phyloP scores from a whole-genome alignment of 2,113 vertebrate genomes.

The Thomomys bottae region DNA sequence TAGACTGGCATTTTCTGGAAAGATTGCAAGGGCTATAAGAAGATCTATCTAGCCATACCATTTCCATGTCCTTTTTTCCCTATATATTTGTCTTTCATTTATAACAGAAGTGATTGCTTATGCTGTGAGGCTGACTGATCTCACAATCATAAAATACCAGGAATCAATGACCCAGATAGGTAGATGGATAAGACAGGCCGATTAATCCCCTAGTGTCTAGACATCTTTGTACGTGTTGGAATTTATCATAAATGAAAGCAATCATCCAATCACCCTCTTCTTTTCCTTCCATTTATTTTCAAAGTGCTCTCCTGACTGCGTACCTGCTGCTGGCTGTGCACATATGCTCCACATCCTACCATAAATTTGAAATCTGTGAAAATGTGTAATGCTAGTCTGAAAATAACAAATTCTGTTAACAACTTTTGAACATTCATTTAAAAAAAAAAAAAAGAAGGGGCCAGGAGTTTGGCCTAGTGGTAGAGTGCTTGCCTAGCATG shows the following conservation, averaged over 20 bases:
- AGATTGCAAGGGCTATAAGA: conserved; percentile 14
- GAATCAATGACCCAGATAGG: conserved; percentile 7
- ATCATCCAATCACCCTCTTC: not conserved
- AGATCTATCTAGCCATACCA: not conserved
- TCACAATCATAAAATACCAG: conserved; percentile 21
- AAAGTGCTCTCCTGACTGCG: not conserved
- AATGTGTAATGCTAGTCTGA: not conserved
- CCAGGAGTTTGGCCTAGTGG: too few relatives aligned
- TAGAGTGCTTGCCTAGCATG: too few relatives aligned
- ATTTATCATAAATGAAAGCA: not conserved
- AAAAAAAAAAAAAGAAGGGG: too few relatives aligned
- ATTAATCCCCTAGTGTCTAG: not conserved
- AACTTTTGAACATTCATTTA: too few relatives aligned
- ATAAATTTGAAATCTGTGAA: not conserved
- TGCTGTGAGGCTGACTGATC: not conserved
- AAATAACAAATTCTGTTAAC: not conserved
- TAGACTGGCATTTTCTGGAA: conserved; percentile 46
- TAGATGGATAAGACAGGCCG: not conserved
- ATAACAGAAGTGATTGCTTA: conserved; percentile 37
- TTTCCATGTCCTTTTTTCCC: conserved; percentile 43
- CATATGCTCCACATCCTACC: not conserved
- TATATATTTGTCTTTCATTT: conserved; percentile 52
- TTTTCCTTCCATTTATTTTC: not conserved
- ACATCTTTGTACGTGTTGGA: not conserved
- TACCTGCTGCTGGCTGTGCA: not conserved